phyloP scores from a whole-genome alignment of 2,113 vertebrate genomes.

The Lepisosteus oculatus region DNA sequence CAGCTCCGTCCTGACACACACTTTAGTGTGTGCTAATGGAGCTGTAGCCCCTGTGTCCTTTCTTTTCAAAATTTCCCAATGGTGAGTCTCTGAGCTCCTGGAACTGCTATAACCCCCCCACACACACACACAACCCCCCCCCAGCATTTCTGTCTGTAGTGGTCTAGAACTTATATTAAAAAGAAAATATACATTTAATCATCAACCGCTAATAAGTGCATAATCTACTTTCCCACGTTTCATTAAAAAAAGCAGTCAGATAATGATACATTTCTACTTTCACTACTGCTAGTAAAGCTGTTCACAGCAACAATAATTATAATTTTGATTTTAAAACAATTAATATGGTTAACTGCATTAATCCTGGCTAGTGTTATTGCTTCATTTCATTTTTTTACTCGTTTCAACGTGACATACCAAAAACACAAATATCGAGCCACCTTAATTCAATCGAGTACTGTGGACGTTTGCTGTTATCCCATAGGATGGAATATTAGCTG shows the following conservation, averaged over 20 bases:
- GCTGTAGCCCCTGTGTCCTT: not conserved
- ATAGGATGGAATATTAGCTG: slow-evolving; percentile 56
- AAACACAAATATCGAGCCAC: not conserved
- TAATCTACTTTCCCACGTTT: too few relatives aligned
- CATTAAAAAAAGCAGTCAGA: too few relatives aligned
- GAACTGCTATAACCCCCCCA: too few relatives aligned
- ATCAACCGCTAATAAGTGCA: too few relatives aligned
- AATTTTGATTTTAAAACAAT: slow-evolving; percentile 14
- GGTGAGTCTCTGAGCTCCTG: slow-evolving; percentile 10
- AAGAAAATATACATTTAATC: too few relatives aligned
- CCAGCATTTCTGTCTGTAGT: too few relatives aligned
- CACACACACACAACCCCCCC: too few relatives aligned
- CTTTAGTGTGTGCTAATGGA: slow-evolving; percentile 3
- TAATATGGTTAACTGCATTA: not conserved
- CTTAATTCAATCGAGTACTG: slow-evolving; percentile 17
- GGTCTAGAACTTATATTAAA: too few relatives aligned
- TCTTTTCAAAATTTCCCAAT: not conserved
- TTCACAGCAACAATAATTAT: not conserved
- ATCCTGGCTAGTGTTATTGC: not conserved
- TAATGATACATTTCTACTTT: too few relatives aligned
- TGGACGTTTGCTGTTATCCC: slow-evolving; percentile 43
- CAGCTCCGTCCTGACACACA: not conserved
- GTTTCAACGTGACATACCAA: not conserved
- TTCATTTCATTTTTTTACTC: not conserved
- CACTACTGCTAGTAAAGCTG: too few relatives aligned